These are phyloP conservation scores for Ectropis grisescens DNA, from an alignment of 1,140 invertebrate species.

Conservation along the genomic window DNA sequence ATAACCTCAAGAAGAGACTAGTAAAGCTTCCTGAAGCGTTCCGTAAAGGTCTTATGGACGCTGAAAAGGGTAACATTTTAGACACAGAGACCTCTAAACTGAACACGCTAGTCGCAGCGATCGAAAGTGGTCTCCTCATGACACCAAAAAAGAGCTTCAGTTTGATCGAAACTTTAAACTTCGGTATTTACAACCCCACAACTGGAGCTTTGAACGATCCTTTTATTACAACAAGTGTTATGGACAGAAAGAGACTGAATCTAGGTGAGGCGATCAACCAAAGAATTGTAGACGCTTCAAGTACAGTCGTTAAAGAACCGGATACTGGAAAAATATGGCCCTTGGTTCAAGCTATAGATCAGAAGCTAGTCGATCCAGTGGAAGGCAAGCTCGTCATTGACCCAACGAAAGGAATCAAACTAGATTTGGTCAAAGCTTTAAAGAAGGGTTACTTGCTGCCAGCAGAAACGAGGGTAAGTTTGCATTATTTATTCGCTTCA, in stretches of 20 bases:
- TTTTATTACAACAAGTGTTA: constrained; percentile 77
- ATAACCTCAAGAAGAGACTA: constrained; percentile 84
- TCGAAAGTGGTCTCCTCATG: constrained; percentile 82
- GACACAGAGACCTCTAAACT: constrained; percentile 86
- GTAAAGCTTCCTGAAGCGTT: constrained; percentile 89
- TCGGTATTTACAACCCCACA: constrained; percentile 84
- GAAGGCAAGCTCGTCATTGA: constrained; percentile 79
- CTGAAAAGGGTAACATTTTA: constrained; percentile 86
- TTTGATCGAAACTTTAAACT: constrained; percentile 86
- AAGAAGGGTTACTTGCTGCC: constrained; percentile 89
- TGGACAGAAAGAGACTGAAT: constrained; percentile 78
- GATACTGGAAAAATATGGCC: constrained; percentile 80
- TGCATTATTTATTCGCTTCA: constrained; percentile 14
- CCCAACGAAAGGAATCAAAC: constrained; percentile 72
- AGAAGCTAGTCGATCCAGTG: constrained; percentile 81
- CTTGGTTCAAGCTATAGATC: constrained; percentile 83
- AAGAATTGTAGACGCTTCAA: constrained; percentile 87
- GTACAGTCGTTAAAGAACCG: constrained; percentile 86
- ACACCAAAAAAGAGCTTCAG: constrained; percentile 83
- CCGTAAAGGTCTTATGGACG: constrained; percentile 87
- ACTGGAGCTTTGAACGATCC: constrained; percentile 86
- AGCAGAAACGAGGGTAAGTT: constrained; percentile 93
- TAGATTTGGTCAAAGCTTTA: constrained; percentile 89
- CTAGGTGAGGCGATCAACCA: constrained; percentile 82
- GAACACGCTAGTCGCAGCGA: constrained; percentile 78